Percentiles rank a stretch among this genome's conserved stretches.
Evolutionary conservation across 2,113 vertebrate species (phyloP).

Genomic region (Albula goreensis): DNA sequence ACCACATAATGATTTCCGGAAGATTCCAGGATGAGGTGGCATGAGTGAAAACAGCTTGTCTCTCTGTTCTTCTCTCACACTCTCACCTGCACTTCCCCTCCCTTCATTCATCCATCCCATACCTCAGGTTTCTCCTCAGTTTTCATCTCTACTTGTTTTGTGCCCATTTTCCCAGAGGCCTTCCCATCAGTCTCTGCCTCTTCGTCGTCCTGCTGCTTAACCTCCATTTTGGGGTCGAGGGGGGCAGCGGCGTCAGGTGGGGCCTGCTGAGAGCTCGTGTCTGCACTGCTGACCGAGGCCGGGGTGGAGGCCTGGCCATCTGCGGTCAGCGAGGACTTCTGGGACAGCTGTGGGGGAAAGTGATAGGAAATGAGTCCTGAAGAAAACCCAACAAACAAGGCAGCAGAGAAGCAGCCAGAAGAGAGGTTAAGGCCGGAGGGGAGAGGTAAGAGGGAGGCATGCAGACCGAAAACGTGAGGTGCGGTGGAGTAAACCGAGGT

Average conservation of each 20-base stretch:
- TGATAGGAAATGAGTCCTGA: neutral
- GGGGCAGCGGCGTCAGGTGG: slow-evolving; percentile 73
- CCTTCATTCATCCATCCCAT: slow-evolving; percentile 25
- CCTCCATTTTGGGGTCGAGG: slow-evolving; percentile 81
- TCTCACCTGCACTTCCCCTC: neutral
- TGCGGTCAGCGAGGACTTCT: slow-evolving; percentile 80
- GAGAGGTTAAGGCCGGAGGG: neutral
- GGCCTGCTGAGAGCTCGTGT: slow-evolving; percentile 83
- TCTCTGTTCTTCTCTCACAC: neutral
- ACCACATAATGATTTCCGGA: no score
- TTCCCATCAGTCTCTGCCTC: slow-evolving; percentile 66
- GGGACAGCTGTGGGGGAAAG: slow-evolving; percentile 77
- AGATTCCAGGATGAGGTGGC: no score
- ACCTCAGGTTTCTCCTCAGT: slow-evolving; percentile 82
- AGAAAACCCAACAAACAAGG: neutral
- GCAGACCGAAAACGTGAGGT: neutral
- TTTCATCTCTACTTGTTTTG: slow-evolving; percentile 71
- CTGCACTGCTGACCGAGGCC: slow-evolving; percentile 88
- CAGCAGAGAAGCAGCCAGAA: neutral
- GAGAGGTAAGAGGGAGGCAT: neutral
- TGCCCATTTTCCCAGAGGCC: slow-evolving; percentile 67
- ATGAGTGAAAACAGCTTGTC: no score
- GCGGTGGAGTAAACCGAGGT: no score
- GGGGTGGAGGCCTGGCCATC: slow-evolving; percentile 89
- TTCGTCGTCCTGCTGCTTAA: slow-evolving; percentile 81